phyloP scores from a whole-genome alignment of 2,888 invertebrate species.

The Lepidochrysops patricia region DNA sequence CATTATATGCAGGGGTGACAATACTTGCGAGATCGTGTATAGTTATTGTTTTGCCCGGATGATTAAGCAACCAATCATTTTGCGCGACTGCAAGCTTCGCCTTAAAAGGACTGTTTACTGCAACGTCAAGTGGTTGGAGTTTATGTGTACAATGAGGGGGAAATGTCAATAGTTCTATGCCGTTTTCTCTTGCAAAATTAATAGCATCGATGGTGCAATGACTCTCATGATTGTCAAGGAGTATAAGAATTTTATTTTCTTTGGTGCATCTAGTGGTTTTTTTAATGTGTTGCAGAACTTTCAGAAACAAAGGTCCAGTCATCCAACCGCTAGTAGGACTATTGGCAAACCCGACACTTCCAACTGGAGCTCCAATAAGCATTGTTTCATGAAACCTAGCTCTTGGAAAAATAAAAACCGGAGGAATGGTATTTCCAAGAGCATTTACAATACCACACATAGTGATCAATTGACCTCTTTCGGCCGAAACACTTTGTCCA shows the following conservation, averaged over 20 bases:
- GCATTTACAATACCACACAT: constrained; percentile 28
- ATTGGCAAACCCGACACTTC: constrained; percentile 29
- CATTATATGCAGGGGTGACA: constrained; percentile 22
- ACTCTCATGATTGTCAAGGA: background rate
- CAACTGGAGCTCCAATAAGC: constrained; percentile 23
- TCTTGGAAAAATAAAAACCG: constrained; percentile 26
- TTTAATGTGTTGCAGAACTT: constrained; percentile 22
- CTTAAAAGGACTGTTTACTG: constrained; percentile 22
- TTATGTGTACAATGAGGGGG: constrained; percentile 23
- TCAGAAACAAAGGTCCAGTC: constrained; percentile 30
- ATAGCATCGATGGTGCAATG: background rate
- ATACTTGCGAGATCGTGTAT: constrained; percentile 21
- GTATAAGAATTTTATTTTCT: constrained; percentile 2
- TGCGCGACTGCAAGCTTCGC: constrained; percentile 17
- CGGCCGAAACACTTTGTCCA: constrained; percentile 24
- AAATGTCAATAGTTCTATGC: constrained; percentile 14
- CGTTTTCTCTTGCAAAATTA: background rate
- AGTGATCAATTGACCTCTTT: constrained; percentile 27
- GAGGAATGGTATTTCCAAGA: constrained; percentile 29
- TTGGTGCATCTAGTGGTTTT: background rate
- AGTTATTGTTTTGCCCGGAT: constrained; percentile 22
- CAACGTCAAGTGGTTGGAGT: constrained; percentile 22
- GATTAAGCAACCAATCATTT: constrained; percentile 19
- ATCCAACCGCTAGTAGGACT: constrained; percentile 33
- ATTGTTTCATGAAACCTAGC: constrained; percentile 26